Evolutionary conservation across 2,888 invertebrate genomes (phyloP).

Genomic region (Pelosia muscerda): DNA sequence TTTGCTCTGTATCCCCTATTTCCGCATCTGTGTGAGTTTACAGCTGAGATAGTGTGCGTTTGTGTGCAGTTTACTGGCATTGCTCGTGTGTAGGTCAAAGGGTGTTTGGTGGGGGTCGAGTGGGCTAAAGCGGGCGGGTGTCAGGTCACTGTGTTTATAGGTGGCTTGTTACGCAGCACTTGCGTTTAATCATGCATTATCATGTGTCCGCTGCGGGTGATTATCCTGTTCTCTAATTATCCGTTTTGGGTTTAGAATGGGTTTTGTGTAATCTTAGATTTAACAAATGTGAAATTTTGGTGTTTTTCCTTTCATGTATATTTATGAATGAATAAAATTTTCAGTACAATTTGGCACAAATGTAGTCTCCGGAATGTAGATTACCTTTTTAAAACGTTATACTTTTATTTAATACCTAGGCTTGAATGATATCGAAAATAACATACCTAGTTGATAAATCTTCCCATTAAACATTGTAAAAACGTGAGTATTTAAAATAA

Average conservation of each 20-base stretch:
- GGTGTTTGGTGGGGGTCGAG: conserved; percentile 52
- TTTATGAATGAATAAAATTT: background rate
- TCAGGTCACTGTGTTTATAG: conserved; percentile 81
- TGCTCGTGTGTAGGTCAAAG: conserved; percentile 61
- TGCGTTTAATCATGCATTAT: conserved; percentile 69
- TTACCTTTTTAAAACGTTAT: background rate
- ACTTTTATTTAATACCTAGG: background rate
- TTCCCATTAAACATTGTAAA: background rate
- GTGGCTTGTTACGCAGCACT: conserved; percentile 64
- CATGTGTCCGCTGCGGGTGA: conserved; percentile 50
- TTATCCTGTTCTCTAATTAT: conserved; percentile 42
- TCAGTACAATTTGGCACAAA: background rate
- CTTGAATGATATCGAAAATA: background rate
- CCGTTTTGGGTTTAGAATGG: conserved; percentile 22
- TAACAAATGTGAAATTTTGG: background rate
- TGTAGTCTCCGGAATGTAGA: background rate
- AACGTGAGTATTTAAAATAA: background rate
- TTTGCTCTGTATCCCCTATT: conserved; percentile 56
- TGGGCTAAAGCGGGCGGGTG: conserved; percentile 53
- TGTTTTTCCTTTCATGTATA: background rate
- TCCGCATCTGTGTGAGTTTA: conserved; percentile 48
- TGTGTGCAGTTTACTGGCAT: conserved; percentile 51
- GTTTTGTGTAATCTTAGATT: background rate
- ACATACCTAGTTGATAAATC: background rate
- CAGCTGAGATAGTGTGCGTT: conserved; percentile 34